A percentile compares a stretch with the other conserved stretches of the same genome.
Evolutionary conservation across 2,797 vertebrate species (phyloP).

Genomic region (Rhincodon typus): DNA sequence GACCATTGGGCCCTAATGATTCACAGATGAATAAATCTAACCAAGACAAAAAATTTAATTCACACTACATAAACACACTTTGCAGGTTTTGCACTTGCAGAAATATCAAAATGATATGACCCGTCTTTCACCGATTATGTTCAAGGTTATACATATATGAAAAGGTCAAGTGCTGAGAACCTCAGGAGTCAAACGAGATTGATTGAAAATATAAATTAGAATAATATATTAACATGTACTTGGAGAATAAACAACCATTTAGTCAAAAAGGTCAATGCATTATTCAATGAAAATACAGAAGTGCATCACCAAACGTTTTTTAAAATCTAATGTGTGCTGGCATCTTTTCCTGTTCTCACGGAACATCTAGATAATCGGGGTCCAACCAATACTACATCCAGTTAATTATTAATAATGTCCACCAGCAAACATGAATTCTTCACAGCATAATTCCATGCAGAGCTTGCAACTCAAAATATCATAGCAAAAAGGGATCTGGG

Average conservation of each 20-base stretch:
- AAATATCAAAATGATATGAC: not conserved
- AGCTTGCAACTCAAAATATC: not conserved
- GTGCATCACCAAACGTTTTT: not conserved
- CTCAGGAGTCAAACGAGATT: not conserved
- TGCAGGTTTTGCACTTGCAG: not conserved
- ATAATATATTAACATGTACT: not conserved
- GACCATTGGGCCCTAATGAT: not conserved
- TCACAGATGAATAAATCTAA: not conserved
- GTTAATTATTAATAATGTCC: not conserved
- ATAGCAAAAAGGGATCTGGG: too few relatives aligned
- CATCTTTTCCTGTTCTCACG: not conserved
- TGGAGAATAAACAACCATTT: not conserved
- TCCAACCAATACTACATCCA: not conserved
- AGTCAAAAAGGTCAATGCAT: not conserved
- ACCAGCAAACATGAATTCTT: not conserved
- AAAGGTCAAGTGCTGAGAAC: not conserved
- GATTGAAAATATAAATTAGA: slow-evolving; percentile 3
- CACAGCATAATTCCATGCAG: too few relatives aligned
- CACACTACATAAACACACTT: not conserved
- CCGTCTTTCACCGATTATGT: not conserved
- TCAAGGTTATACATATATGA: not conserved
- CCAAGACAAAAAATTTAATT: not conserved
- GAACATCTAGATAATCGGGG: not conserved
- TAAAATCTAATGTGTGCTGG: not conserved
- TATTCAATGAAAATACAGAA: not conserved